Base-by-base conservation (phyloP, 2,113 vertebrate species). In the Mastomys coucha region DNA sequence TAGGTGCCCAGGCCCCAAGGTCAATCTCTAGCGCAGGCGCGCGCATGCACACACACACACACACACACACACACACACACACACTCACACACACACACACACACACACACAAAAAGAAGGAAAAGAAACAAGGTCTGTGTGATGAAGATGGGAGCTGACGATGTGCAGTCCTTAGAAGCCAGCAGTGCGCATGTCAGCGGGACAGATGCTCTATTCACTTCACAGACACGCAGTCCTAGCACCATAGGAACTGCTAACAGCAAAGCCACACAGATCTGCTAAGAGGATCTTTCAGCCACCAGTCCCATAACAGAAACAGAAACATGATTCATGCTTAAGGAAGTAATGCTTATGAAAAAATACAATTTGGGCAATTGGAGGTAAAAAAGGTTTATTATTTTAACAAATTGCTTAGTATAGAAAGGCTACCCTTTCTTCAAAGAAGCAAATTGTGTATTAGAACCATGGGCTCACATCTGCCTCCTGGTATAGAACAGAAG, bases 161-260 rank as follows among this genome's bases (percentile, higher is more conserved):
- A 93, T 97, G 97, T 98, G 97, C 97, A 98, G 97, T 97, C 92
- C 53, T 95, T 95, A 98, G 97, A 98, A 98, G 96, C 94, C 85
- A 95, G 97, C 97, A 98, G 96, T 96, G 98, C 96, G 97, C 96
- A 72, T 85, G 91, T 60, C 76, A 96, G 93, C 96, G 7, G 12
- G 42, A 24, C 90, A 82, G 91, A 65, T 45, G 73, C 95, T 97
- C 77, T 95, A 94, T 81, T 98, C 95, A 97, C 97, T 81, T 98
- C 95, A 97, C 97, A 97, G 98, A 96, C 97, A 98, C 80, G 96
- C 72, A 96, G 97, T 72, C 97, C 98, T 96, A 98, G 91, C 91
- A 90, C 88, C 95, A 96, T 97, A 98, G 69, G 97, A 96, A 96
- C 93, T 95, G 95, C 88, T 69, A 81, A 82, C 77, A 92, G 92